Evolutionary conservation across 2,113 vertebrate species (phyloP).

Genomic region (Cottus gobio): DNA sequence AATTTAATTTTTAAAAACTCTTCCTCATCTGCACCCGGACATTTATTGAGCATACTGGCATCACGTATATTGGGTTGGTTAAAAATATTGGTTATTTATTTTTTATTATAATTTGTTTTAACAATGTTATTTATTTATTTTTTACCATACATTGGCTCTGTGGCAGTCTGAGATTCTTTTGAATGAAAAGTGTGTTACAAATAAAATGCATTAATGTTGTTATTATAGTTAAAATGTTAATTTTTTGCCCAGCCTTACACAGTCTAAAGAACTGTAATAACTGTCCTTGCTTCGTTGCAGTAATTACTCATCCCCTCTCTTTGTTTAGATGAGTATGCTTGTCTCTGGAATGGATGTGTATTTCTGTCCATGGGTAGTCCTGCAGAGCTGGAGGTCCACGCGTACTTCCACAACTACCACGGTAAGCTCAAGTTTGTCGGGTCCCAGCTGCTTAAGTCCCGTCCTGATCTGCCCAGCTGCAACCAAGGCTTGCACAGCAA

Average conservation of each 20-base stretch:
- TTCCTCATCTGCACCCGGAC: background rate
- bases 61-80: background rate
- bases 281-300: background rate
- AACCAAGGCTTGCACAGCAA: constrained; percentile 77
- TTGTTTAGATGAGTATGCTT: constrained; percentile 74
- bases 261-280: background rate
- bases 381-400: constrained; percentile 70
- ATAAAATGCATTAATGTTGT: too few relatives aligned
- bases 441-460: constrained; percentile 69
- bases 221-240: background rate
- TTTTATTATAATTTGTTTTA: too few relatives aligned
- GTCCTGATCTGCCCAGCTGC: constrained; percentile 74
- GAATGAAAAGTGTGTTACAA: too few relatives aligned
- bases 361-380: constrained; percentile 80
- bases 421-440: constrained; percentile 81
- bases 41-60: background rate
- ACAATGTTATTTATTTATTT: too few relatives aligned
- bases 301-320: background rate
- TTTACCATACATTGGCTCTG: too few relatives aligned
- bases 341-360: constrained; percentile 82
- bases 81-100: background rate
- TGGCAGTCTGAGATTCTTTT: too few relatives aligned
- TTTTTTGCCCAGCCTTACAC: background rate
- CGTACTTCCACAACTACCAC: constrained; percentile 83
- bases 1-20: too few relatives aligned